Evolutionary conservation across 2,888 invertebrate species (phyloP), one percentile per base, ranked within the genome.

Genomic region (Criorhina ranunculi): DNA sequence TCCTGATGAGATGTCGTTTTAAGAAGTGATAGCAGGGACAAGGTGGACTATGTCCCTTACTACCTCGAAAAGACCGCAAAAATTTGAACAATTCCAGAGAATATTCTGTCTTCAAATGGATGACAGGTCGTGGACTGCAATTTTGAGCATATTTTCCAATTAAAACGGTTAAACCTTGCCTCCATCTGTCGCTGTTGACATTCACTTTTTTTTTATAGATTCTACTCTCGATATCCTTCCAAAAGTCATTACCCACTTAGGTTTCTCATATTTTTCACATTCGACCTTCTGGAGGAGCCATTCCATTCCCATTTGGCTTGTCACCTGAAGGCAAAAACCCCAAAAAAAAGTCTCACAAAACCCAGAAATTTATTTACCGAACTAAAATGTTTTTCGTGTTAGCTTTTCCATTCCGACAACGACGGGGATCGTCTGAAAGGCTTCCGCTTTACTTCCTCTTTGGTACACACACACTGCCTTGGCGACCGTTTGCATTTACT

Each of bases 361-460:
- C 35, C 49, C 37, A 37, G 17, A 55, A 73, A 73, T 78, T 66
- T 83, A 79, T 83, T 83, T 83, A 79, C 69, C 64, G 59, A 83
- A 57, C 79, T 83, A 75, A 83, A 83, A 79, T 83, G 79, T 69
- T 83, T 83, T 83, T 75, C 83, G 64, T 83, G 83, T 79, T 69
- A 69, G 57, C 73, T 78, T 78, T 64, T 72, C 35, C 49, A 67
- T 67, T 40, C 49, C 72, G 9, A 37, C 55, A 7, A 46, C 17
- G 24, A 37, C 24, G 49, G 15, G 40, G 42, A 67, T 66, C 29
- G 35, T 64, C 66, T 83, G 53, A 44, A 51, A 51, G 59, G 77
- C 72, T 60, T 67, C 72, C 66, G 62, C 19, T 44, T 51, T 33
- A 5, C 53, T 60, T 53, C 55, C 66, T 64, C 15, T 24, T 15